These are phyloP conservation scores for Dufourea novaeangliae DNA, from an alignment of 1,140 invertebrate species.

Conservation along the genomic window DNA sequence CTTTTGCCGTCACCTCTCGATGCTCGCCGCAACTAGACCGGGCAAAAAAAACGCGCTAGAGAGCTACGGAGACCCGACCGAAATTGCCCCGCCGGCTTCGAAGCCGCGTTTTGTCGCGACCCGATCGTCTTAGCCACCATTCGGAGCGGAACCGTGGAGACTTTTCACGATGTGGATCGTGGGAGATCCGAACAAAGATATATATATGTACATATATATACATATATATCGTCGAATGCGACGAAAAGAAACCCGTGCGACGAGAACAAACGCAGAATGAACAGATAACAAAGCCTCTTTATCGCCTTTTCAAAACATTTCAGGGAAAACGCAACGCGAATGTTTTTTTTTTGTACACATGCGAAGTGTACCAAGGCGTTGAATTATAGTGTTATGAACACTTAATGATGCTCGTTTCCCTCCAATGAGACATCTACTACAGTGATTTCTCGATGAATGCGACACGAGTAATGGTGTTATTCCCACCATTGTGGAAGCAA, in stretches of 20 bases:
- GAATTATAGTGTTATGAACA: too few relatives aligned
- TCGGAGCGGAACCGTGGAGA: conserved; percentile 69
- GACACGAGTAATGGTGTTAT: too few relatives aligned
- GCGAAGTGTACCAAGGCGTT: too few relatives aligned
- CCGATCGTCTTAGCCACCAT: conserved; percentile 38
- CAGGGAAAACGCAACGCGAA: too few relatives aligned
- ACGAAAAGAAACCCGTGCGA: neutral
- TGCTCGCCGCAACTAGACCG: conserved; percentile 71
- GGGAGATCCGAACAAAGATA: neutral
- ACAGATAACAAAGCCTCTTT: neutral
- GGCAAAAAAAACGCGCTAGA: conserved; percentile 66
- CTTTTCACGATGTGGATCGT: conserved; percentile 18
- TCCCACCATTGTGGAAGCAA: too few relatives aligned
- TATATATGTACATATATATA: too few relatives aligned
- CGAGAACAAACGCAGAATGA: neutral
- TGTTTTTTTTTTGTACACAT: too few relatives aligned
- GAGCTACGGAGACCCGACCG: conserved; percentile 24
- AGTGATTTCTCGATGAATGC: too few relatives aligned
- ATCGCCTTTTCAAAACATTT: neutral
- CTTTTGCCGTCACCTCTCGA: conserved; percentile 50
- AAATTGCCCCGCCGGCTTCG: conserved; percentile 7
- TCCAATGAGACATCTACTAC: too few relatives aligned
- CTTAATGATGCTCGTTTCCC: too few relatives aligned
- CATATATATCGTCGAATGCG: neutral
- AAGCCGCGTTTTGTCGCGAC: conserved; percentile 28